These are phyloP conservation scores for Anthopleura sola DNA, from an alignment of 64 coral and sea anemone species.

Conservation along the genomic window DNA sequence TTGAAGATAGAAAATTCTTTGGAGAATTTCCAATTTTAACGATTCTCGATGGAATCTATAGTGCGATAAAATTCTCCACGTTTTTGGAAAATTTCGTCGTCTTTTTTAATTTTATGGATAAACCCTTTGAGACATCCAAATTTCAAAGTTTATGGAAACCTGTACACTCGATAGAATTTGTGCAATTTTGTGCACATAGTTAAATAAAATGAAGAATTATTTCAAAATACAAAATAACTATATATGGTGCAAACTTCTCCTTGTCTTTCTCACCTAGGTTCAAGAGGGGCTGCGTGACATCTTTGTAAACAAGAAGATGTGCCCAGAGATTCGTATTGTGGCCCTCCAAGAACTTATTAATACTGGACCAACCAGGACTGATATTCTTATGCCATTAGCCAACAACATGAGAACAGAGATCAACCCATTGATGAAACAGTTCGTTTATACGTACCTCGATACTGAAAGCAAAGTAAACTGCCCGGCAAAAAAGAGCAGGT, in stretches of 20 bases:
- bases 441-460: not conserved
- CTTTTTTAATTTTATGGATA: no score
- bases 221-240: no score
- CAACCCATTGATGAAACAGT: conserved; percentile 17
- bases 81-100: no score
- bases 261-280: not conserved
- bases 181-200: no score
- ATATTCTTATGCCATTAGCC: not conserved
- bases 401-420: not conserved
- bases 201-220: no score
- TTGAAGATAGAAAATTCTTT: no score
- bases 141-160: no score
- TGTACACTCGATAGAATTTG: no score
- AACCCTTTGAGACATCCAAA: no score
- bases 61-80: no score
- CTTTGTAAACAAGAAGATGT: not conserved
- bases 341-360: not conserved
- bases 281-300: not conserved
- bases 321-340: conserved; percentile 19
- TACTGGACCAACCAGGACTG: not conserved
- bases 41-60: no score
- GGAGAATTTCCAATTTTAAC: no score
- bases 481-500: conserved; percentile 6
- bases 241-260: not conserved
- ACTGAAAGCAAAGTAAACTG: conserved; percentile 12